A percentile compares a stretch with the other conserved stretches of the same genome.
These are phyloP conservation scores for Drosophila infuscata DNA, from an alignment of 2,888 invertebrate species.

Conservation along the genomic window DNA sequence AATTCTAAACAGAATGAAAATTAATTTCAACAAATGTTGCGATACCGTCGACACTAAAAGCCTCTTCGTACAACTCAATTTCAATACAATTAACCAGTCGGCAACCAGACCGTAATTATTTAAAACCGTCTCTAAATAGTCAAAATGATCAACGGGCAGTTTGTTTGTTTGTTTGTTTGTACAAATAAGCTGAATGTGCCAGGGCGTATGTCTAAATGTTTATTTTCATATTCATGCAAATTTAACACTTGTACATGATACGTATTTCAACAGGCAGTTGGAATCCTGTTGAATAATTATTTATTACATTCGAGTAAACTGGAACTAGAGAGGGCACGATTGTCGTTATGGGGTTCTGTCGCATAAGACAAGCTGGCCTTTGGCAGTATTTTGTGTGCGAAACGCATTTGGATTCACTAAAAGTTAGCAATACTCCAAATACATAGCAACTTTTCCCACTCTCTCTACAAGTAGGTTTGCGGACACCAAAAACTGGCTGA, in stretches of 20 bases:
- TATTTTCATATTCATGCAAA: conserved; percentile 59
- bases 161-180: conserved; percentile 16
- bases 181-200: conserved; percentile 4
- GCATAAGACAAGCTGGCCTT: not conserved
- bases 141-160: conserved; percentile 20
- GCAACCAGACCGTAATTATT: conserved; percentile 41
- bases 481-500: conserved; percentile 33
- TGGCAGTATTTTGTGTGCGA: conserved; percentile 21
- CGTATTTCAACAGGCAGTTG: not conserved
- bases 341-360: not conserved
- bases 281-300: conserved; percentile 69
- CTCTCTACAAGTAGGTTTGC: conserved; percentile 10
- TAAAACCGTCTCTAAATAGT: conserved; percentile 20
- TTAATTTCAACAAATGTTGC: conserved; percentile 31
- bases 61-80: conserved; percentile 15
- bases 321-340: not conserved
- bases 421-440: conserved; percentile 70
- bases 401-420: conserved; percentile 5
- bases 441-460: conserved; percentile 27
- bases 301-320: conserved; percentile 59
- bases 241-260: conserved; percentile 11
- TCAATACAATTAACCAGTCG: conserved; percentile 1
- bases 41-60: conserved; percentile 24
- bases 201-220: conserved; percentile 53
- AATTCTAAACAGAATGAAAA: conserved; percentile 32